Evolutionary conservation across 2,797 vertebrate species (phyloP).

Genomic region (Myiotriccus ornatus): DNA sequence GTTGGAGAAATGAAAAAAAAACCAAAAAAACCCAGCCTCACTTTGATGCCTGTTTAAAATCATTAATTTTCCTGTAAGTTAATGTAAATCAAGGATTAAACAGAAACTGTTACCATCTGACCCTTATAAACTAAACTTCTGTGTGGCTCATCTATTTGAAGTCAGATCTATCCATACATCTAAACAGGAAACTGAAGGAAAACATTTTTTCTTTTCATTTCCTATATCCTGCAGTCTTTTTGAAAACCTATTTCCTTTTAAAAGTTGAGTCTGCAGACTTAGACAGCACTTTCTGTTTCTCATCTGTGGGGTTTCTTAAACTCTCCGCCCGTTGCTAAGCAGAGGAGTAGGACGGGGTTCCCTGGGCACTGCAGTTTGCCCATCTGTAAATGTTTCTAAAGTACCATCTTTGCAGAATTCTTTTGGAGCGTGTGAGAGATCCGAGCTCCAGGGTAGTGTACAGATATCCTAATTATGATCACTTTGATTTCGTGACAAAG

Average conservation of each 20-base stretch:
- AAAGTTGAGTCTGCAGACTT: not conserved
- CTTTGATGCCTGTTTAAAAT: slow-evolving; percentile 65
- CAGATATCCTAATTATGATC: fast-evolving
- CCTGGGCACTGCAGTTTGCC: not conserved
- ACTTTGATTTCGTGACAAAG: not conserved
- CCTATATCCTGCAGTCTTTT: slow-evolving; percentile 41
- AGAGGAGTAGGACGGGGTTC: not conserved
- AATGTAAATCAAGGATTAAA: slow-evolving; percentile 68
- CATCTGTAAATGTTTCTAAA: not conserved
- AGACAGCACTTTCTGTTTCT: not conserved
- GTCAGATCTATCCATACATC: slow-evolving; percentile 44
- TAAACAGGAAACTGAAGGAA: slow-evolving; percentile 62
- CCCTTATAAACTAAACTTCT: slow-evolving; percentile 60
- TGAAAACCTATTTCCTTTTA: slow-evolving; percentile 19
- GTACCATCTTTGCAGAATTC: not conserved
- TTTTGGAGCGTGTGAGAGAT: not conserved
- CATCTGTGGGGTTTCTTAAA: not conserved
- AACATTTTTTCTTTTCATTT: slow-evolving; percentile 51
- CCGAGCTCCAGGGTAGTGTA: not conserved
- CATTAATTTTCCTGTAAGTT: slow-evolving; percentile 67
- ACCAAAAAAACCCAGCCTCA: not conserved
- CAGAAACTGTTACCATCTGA: slow-evolving; percentile 55
- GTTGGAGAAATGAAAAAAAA: slow-evolving; percentile 22
- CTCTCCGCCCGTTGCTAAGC: not conserved
- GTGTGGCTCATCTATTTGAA: slow-evolving; percentile 56